phyloP scores from a whole-genome alignment of 1,140 invertebrate species.

The Drosophila punjabiensis region DNA sequence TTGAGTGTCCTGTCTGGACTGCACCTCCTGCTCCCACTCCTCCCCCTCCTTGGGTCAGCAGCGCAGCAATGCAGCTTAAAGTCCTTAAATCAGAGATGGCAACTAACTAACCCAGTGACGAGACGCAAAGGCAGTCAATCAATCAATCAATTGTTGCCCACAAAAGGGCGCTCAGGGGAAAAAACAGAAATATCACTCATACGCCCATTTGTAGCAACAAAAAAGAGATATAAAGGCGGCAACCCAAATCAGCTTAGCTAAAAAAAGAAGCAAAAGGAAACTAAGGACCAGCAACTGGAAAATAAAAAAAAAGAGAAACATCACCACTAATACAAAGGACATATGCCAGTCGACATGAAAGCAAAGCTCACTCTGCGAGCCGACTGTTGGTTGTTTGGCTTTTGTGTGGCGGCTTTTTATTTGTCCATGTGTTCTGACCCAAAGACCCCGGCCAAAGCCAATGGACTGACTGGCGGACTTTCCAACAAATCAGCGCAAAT shows the following conservation, averaged over 20 bases:
- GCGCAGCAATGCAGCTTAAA: conserved; percentile 13
- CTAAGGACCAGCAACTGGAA: conserved; percentile 27
- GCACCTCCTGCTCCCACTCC: neutral
- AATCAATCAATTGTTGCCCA: conserved; percentile 72
- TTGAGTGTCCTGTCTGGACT: conserved; percentile 41
- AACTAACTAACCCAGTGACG: conserved; percentile 72
- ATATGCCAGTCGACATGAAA: conserved; percentile 75
- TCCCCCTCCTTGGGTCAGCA: conserved; percentile 22
- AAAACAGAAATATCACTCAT: conserved; percentile 59
- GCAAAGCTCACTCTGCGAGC: conserved; percentile 39
- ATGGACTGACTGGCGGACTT: conserved; percentile 51
- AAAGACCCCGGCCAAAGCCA: conserved; percentile 64
- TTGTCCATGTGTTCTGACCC: conserved; percentile 61
- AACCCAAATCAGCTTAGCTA: conserved; percentile 71
- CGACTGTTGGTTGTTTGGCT: conserved; percentile 28
- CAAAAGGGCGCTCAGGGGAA: conserved; percentile 24
- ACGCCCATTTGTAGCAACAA: conserved; percentile 63
- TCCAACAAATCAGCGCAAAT: conserved; percentile 78
- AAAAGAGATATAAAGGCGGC: conserved; percentile 17
- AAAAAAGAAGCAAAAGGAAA: conserved; percentile 29
- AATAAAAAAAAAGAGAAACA: conserved; percentile 24
- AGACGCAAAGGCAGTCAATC: conserved; percentile 63
- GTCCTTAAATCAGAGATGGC: conserved; percentile 14
- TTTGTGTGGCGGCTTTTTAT: conserved; percentile 63
- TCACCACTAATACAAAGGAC: conserved; percentile 63